Conservation (phyloP, 2,113 vertebrate genomes). For the Orcinus orca region DNA sequence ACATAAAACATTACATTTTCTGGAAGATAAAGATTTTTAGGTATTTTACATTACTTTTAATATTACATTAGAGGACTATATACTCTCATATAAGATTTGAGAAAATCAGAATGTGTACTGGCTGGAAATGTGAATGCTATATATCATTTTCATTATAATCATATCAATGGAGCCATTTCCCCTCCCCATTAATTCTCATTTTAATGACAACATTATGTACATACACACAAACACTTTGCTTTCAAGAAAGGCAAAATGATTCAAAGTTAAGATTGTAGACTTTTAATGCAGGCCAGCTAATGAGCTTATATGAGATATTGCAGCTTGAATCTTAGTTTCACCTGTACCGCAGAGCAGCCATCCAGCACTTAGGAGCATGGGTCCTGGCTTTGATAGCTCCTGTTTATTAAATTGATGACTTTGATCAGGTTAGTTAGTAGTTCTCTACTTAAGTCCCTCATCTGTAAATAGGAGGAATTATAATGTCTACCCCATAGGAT, state of each 20-base stretch:
- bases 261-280: neutral
- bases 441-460: neutral
- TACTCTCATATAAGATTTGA: neutral
- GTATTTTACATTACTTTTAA: constrained; percentile 2
- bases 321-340: neutral
- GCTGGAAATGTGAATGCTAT: neutral
- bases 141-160: constrained; percentile 12
- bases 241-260: neutral
- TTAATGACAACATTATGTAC: neutral
- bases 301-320: neutral
- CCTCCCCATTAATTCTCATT: neutral
- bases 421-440: neutral
- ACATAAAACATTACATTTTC: neutral
- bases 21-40: neutral
- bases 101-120: neutral
- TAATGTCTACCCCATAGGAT: neutral
- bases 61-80: neutral
- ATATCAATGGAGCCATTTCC: neutral
- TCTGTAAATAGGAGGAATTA: neutral
- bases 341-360: neutral
- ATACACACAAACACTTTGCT: neutral
- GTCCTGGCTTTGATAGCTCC: neutral
- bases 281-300: neutral
- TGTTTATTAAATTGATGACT: neutral
- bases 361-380: neutral